A percentile compares a stretch with the other conserved stretches of the same genome.
Evolutionary conservation across 2,888 invertebrate species (phyloP).

Genomic region (Aelia acuminata): DNA sequence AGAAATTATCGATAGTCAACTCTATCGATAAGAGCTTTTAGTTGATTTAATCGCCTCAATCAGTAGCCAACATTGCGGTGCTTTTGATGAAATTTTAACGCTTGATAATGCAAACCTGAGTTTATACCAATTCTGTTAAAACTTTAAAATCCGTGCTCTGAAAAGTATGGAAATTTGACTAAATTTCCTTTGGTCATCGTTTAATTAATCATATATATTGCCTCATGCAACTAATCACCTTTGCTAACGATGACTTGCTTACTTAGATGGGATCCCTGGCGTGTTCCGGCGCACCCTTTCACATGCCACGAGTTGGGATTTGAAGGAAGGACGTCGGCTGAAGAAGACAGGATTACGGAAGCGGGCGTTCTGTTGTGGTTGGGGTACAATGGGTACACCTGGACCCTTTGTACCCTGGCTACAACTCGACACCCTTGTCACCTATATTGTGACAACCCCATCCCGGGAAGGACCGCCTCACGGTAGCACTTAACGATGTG

Average conservation of each 20-base stretch:
- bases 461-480: constrained; percentile 29
- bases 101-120: too few species aligned
- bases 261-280: background rate
- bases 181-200: too few species aligned
- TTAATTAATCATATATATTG: too few species aligned
- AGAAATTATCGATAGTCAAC: too few species aligned
- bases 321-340: background rate
- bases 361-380: constrained; percentile 46
- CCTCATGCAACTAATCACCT: too few species aligned
- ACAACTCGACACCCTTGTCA: constrained; percentile 51
- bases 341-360: constrained; percentile 44
- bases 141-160: too few species aligned
- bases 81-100: too few species aligned
- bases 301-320: constrained; percentile 7
- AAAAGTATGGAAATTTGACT: too few species aligned
- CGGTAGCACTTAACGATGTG: constrained; percentile 39
- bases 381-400: constrained; percentile 48
- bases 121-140: too few species aligned
- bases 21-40: too few species aligned
- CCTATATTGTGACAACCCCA: constrained; percentile 56
- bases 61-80: too few species aligned
- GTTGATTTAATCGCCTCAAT: too few species aligned
- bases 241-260: background rate
- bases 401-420: constrained; percentile 20
- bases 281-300: background rate